These are phyloP conservation scores for Phylloscopus collybita DNA, from an alignment of 2,797 vertebrate species.

Conservation along the genomic window DNA sequence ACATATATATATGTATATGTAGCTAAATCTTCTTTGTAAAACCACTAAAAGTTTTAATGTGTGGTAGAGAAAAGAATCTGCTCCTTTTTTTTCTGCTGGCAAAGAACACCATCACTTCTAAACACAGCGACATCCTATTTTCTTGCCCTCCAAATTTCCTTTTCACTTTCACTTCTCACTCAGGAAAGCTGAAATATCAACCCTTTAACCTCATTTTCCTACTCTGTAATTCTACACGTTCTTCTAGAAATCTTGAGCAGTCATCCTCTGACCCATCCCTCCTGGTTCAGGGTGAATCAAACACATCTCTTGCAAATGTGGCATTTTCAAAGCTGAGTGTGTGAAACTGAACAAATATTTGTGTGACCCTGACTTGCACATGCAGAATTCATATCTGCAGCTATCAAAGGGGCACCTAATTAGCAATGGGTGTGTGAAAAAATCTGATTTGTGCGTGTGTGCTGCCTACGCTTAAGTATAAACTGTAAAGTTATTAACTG, in stretches of 20 bases:
- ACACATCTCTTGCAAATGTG: neutral
- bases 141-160: neutral
- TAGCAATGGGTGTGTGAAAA: neutral
- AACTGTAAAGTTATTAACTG: neutral
- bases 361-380: neutral
- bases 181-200: neutral
- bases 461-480: neutral
- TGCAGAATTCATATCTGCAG: neutral
- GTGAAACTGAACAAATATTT: slow-evolving; percentile 9
- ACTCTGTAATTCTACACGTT: neutral
- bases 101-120: neutral
- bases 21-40: neutral
- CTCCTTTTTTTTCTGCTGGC: neutral
- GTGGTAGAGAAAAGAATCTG: neutral
- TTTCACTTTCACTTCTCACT: slow-evolving; percentile 22
- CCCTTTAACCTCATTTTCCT: neutral
- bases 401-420: neutral
- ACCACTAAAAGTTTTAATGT: neutral
- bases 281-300: neutral
- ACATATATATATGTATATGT: neutral
- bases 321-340: neutral
- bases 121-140: fast-evolving
- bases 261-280: neutral
- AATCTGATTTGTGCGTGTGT: neutral
- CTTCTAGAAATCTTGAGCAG: neutral